phyloP scores from a whole-genome alignment of 2,113 vertebrate genomes.

The Grammomys surdaster region DNA sequence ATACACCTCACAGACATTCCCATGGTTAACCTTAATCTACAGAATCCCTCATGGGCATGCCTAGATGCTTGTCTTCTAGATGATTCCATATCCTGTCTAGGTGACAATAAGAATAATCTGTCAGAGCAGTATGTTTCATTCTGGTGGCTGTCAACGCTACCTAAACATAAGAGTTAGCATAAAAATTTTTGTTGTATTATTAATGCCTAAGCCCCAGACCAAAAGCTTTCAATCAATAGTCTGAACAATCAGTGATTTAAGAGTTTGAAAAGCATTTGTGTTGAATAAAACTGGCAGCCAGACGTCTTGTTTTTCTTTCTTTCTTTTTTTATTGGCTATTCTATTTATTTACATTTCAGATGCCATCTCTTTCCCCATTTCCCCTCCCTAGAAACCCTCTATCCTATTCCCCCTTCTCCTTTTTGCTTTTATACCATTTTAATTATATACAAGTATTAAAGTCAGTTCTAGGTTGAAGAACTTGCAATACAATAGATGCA shows the following conservation, averaged over 20 bases:
- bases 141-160: not conserved
- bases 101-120: not conserved
- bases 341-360: no score
- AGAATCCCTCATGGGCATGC: not conserved
- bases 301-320: not conserved
- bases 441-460: no score
- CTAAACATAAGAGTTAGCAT: not conserved
- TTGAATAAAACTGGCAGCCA: conserved; percentile 2
- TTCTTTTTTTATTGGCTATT: no score
- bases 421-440: no score
- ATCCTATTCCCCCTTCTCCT: no score
- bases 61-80: not conserved
- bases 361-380: no score
- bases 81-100: not conserved
- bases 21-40: not conserved
- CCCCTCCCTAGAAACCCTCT: no score
- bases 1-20: not conserved
- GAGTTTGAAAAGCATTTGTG: conserved; percentile 52
- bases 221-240: conserved; percentile 35
- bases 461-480: no score
- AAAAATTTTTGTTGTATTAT: not conserved
- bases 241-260: not conserved
- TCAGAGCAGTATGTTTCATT: not conserved
- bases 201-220: not conserved
- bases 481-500: no score